These are phyloP conservation scores for Rhabdornis inornatus DNA, from an alignment of 2,113 vertebrate species.

Conservation along the genomic window DNA sequence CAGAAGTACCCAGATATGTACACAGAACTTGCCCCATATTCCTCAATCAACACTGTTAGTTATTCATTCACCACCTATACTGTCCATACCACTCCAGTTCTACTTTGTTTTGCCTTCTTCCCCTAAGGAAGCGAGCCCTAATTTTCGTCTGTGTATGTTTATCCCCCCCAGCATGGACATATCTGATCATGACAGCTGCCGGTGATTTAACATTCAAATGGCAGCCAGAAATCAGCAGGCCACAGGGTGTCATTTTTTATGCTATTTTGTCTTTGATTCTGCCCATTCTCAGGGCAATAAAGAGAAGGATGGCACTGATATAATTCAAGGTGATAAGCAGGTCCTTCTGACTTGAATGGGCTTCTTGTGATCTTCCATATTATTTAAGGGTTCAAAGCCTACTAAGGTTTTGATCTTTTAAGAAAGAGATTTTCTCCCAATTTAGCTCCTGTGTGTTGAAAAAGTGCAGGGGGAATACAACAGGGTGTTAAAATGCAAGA, in stretches of 20 bases:
- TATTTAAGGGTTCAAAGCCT: conserved; percentile 32
- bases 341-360: conserved; percentile 9
- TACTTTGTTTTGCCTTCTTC: not conserved
- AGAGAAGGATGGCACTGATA: conserved; percentile 6
- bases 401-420: conserved; percentile 27
- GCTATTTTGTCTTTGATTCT: conserved; percentile 18
- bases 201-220: conserved; percentile 18
- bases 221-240: conserved; percentile 5
- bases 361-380: conserved; percentile 48
- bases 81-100: not conserved
- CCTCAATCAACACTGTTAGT: not conserved
- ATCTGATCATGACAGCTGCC: not conserved
- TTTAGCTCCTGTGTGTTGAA: not conserved
- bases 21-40: not conserved
- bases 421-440: not conserved
- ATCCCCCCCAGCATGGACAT: not conserved
- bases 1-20: not conserved
- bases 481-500: not conserved
- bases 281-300: not conserved
- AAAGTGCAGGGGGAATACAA: not conserved
- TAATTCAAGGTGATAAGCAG: conserved; percentile 45
- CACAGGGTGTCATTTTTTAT: conserved; percentile 4
- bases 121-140: not conserved
- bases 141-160: not conserved
- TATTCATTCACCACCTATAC: not conserved